A percentile compares a stretch with the other conserved stretches of the same genome.
These are phyloP conservation scores for Diorhabda carinulata DNA, from an alignment of 1,140 invertebrate species.

Conservation along the genomic window DNA sequence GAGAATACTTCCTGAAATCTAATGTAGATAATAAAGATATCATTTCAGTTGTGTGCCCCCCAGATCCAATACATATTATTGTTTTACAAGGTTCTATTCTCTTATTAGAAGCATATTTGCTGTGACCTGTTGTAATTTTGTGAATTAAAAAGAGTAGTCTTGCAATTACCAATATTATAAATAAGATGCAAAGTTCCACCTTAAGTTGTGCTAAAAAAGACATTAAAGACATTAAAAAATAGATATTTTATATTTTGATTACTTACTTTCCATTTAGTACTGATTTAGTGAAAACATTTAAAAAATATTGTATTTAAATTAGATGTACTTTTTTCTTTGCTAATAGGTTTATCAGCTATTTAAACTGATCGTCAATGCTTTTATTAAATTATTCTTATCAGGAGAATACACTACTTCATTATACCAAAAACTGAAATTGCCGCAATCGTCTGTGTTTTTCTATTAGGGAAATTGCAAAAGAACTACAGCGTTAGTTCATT, in stretches of 20 bases:
- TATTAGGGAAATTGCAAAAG: too few relatives aligned
- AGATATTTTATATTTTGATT: not conserved
- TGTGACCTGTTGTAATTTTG: constrained; percentile 43
- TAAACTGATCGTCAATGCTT: too few relatives aligned
- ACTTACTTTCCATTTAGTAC: constrained; percentile 8
- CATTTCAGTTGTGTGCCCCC: constrained; percentile 87
- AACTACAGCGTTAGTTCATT: too few relatives aligned
- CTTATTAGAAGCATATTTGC: constrained; percentile 27
- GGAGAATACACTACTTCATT: too few relatives aligned
- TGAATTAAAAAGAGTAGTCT: constrained; percentile 41
- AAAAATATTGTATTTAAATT: too few relatives aligned
- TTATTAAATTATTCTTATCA: too few relatives aligned
- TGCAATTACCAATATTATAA: constrained; percentile 34
- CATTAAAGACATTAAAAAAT: not conserved
- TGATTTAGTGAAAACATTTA: not conserved
- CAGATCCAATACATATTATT: constrained; percentile 46
- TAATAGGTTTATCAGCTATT: too few relatives aligned
- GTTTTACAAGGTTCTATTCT: constrained; percentile 36
- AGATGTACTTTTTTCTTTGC: too few relatives aligned
- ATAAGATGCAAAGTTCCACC: constrained; percentile 37
- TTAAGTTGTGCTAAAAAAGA: constrained; percentile 33
- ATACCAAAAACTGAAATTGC: too few relatives aligned
- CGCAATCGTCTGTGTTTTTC: too few relatives aligned
- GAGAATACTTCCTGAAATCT: constrained; percentile 58
- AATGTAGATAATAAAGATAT: constrained; percentile 64